Conservation (phyloP, 2,797 vertebrate genomes). For the Thalassophryne amazonica region DNA sequence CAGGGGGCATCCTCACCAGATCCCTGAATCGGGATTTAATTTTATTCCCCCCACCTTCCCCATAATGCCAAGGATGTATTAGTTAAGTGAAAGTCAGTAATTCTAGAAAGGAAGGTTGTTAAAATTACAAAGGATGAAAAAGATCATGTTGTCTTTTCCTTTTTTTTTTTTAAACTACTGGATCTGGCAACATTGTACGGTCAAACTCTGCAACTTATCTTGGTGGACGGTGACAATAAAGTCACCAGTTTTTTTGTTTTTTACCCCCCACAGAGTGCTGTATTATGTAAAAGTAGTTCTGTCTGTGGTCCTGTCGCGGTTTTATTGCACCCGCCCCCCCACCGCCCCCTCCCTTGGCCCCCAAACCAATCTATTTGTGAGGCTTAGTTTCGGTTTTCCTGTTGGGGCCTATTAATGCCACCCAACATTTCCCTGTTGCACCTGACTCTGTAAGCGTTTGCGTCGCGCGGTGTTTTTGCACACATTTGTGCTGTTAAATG, state of each 20-base stretch:
- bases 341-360: constrained; percentile 4
- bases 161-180: constrained; percentile 11
- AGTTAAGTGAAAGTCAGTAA: too few species aligned
- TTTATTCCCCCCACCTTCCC: too few species aligned
- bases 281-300: constrained; percentile 45
- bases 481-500: constrained; percentile 42
- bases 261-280: constrained; percentile 9
- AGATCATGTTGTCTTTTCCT: background rate
- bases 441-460: constrained; percentile 41
- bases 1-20: too few species aligned
- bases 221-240: constrained; percentile 43
- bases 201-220: constrained; percentile 39
- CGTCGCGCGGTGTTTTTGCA: constrained; percentile 25
- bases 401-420: constrained; percentile 33
- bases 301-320: constrained; percentile 11
- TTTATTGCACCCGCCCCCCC: constrained; percentile 15
- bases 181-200: constrained; percentile 12
- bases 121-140: too few species aligned
- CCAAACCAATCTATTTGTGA: constrained; percentile 12
- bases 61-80: too few species aligned
- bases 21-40: too few species aligned
- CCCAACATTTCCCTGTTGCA: constrained; percentile 48
- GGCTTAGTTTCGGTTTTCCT: constrained; percentile 14
- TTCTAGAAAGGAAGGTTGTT: too few species aligned
- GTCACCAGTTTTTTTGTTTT: constrained; percentile 19